Evolutionary conservation across 30 jellyfish, hydroid and myxozoan species (phyloP), one percentile per base, ranked within the genome.

Genomic region (Hydractinia echinata): DNA sequence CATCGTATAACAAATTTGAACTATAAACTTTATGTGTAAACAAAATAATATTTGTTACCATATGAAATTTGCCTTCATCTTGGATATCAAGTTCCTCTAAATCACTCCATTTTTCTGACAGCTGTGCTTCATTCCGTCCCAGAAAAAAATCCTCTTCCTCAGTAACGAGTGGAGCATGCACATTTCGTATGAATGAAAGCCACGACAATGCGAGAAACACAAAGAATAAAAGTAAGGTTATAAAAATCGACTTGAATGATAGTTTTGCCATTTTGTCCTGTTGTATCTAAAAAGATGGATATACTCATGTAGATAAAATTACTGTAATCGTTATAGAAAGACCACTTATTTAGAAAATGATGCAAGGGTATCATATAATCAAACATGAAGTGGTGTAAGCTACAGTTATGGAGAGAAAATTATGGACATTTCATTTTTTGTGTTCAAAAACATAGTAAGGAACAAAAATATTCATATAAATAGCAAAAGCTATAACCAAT

Each of bases 1-100:
- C 90, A 56, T 89, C 68, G 21, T 83, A 70, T 55, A 84, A 55
- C 50, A 89, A 69, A 62, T 79, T 79, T 15, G 76, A 53, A 21
- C 86, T 66, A 10, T 83, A 72, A 6, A 76, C 94, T 51, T 73
- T 74, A 55, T 89, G 93, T 55, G 84, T 87, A 55, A 89, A 83
- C 16, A 89, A 88, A 7, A 89, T 86, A 72, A 89, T 79, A 15
- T 89, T 89, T 76, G 96, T 89, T 67, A 89, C 96, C 5, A 89
- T 54, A 73, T 89, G 96, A 73, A 89, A 89, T 76, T 76, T 67
- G 6, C 95, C 88, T 15, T 15, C 62, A 20, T 79, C 82, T 77
- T 77, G 79, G 20, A 77, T 49, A 54, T 77, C 85, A 54, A 77
- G 39, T 54, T 77, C 85, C 15, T 55, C 85, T 19, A 19, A 54